phyloP scores from a whole-genome alignment of 2,113 vertebrate genomes.

The Megaleporinus macrocephalus region DNA sequence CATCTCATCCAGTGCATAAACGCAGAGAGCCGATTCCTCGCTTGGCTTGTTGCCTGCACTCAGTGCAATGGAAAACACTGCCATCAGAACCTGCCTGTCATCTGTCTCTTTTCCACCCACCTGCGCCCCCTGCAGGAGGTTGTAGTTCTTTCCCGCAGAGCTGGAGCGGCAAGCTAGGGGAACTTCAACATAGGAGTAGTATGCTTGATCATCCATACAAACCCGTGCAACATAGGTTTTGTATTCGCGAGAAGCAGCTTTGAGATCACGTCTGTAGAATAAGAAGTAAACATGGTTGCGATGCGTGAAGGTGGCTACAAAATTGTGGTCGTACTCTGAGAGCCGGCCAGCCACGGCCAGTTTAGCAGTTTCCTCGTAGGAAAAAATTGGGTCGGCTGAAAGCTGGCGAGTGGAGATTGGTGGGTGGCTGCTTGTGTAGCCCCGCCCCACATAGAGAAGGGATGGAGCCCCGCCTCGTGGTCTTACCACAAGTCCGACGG shows the following conservation, averaged over 20 bases:
- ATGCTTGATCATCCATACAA: slow-evolving; percentile 90
- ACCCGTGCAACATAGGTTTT: slow-evolving; percentile 90
- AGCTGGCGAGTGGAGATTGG: slow-evolving; percentile 93
- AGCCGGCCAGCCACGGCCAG: slow-evolving; percentile 89
- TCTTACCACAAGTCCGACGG: slow-evolving; percentile 87
- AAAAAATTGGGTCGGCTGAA: slow-evolving; percentile 87
- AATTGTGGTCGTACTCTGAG: slow-evolving; percentile 95
- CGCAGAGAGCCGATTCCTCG: slow-evolving; percentile 87
- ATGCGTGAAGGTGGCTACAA: slow-evolving; percentile 85
- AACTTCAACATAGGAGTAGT: slow-evolving; percentile 95
- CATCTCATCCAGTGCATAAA: slow-evolving; percentile 87
- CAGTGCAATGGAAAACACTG: slow-evolving; percentile 84
- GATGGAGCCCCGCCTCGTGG: slow-evolving; percentile 79
- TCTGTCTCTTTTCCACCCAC: slow-evolving; percentile 72
- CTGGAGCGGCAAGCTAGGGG: slow-evolving; percentile 83
- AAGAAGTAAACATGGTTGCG: slow-evolving; percentile 88
- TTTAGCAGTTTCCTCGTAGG: slow-evolving; percentile 95
- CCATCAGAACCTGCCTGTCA: slow-evolving; percentile 83
- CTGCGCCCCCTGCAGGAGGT: slow-evolving; percentile 89
- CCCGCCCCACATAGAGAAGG: slow-evolving; percentile 91
- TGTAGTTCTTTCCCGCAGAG: slow-evolving; percentile 73
- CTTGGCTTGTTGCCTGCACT: slow-evolving; percentile 76
- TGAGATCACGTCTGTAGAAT: slow-evolving; percentile 92
- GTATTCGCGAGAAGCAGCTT: slow-evolving; percentile 86
- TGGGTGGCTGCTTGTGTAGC: slow-evolving; percentile 93